phyloP scores from a whole-genome alignment of 1,140 invertebrate genomes.

The Ectropis grisescens region DNA sequence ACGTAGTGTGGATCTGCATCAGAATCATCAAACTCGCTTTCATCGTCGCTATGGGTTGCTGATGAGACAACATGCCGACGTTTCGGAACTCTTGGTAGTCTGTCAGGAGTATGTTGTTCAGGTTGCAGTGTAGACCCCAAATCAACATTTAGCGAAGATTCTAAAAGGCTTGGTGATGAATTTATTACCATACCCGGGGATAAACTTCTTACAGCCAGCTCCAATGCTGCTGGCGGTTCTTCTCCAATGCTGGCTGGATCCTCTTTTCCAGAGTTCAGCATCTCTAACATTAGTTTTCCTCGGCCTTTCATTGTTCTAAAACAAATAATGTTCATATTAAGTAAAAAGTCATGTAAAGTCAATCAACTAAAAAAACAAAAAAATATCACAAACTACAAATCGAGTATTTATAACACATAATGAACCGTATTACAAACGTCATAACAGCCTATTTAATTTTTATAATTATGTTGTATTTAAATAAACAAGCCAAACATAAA shows the following conservation, averaged over 20 bases:
- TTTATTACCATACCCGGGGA: constrained; percentile 3
- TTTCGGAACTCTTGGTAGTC: constrained; percentile 6
- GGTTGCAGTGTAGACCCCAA: too few relatives aligned
- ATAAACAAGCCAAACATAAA: constrained; percentile 1
- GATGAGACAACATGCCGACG: constrained; percentile 2
- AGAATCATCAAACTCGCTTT: constrained; percentile 7
- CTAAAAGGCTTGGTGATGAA: constrained; percentile 6
- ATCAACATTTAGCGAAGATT: constrained; percentile 3
- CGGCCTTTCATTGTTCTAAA: constrained; percentile 7
- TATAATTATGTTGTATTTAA: not conserved
- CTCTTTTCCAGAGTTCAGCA: too few relatives aligned
- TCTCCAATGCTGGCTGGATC: too few relatives aligned
- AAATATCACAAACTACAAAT: not conserved
- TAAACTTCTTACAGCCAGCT: not conserved
- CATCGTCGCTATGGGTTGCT: constrained; percentile 4
- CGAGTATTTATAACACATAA: too few relatives aligned
- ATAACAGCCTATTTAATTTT: too few relatives aligned
- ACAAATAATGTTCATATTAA: constrained; percentile 5
- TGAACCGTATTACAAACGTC: too few relatives aligned
- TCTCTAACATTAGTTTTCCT: constrained; percentile 3
- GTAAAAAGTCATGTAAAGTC: constrained; percentile 4
- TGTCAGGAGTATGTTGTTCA: not conserved
- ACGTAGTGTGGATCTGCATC: constrained; percentile 8
- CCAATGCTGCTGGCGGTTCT: too few relatives aligned
- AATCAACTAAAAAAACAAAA: constrained; percentile 5